Conservation (phyloP, 2,888 invertebrate species). For the Drosophila longiperda region DNA sequence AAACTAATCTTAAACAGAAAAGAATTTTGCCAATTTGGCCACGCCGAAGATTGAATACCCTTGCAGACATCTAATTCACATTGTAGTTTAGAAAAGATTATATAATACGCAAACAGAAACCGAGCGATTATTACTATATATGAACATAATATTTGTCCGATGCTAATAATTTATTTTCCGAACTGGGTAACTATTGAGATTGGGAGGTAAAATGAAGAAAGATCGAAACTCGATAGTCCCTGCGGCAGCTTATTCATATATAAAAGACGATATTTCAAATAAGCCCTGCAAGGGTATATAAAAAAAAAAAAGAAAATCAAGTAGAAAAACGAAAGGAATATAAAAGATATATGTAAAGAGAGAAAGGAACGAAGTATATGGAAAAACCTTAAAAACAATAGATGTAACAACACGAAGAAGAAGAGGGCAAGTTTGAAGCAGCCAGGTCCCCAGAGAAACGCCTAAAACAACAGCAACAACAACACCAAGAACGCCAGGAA, state of each 20-base stretch:
- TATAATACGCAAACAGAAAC: neutral
- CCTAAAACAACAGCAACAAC: conserved; percentile 13
- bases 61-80: neutral
- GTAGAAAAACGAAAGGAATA: neutral
- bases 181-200: neutral
- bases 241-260: conserved; percentile 1
- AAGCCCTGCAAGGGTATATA: neutral
- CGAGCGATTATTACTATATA: neutral
- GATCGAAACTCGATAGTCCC: neutral
- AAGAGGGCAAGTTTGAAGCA: conserved; percentile 10
- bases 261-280: neutral
- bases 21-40: neutral
- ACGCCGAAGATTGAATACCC: neutral
- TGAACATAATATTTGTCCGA: neutral
- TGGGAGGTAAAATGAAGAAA: neutral
- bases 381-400: conserved; percentile 27
- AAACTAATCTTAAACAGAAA: neutral
- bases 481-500: conserved; percentile 26
- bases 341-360: conserved; percentile 1
- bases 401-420: conserved; percentile 20
- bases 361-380: conserved; percentile 22
- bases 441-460: conserved; percentile 19
- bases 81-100: neutral
- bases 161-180: neutral
- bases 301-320: neutral